Evolutionary conservation across 2,888 invertebrate species (phyloP).

Genomic region (Leptopilina syphax): DNA sequence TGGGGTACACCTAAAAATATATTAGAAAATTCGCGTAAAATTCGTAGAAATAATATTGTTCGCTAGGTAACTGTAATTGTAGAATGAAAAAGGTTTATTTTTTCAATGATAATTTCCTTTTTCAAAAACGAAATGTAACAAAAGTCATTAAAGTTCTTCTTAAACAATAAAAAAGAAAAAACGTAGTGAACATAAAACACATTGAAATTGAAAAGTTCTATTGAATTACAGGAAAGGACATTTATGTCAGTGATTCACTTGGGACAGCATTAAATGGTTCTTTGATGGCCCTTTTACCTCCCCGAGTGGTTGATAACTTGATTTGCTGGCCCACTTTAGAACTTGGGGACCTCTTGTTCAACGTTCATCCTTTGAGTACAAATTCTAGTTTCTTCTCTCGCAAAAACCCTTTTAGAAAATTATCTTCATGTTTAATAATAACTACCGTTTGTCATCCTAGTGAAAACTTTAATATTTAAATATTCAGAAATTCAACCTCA

Average conservation of each 20-base stretch:
- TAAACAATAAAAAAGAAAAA: background rate
- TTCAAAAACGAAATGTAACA: background rate
- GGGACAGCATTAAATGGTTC: constrained; percentile 66
- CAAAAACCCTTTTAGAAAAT: constrained; percentile 2
- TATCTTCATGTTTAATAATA: constrained; percentile 18
- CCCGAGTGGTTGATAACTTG: constrained; percentile 69
- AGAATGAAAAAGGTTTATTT: too few relatives aligned
- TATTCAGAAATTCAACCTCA: constrained; percentile 5
- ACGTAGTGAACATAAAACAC: background rate
- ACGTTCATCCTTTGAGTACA: constrained; percentile 11
- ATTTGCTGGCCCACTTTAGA: constrained; percentile 67
- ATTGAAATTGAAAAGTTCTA: constrained; percentile 7
- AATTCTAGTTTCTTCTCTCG: constrained; percentile 6
- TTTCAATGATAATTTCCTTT: too few relatives aligned
- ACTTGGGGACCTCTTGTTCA: constrained; percentile 52
- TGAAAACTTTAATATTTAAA: constrained; percentile 12
- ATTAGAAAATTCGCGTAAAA: too few relatives aligned
- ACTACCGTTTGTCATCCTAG: background rate
- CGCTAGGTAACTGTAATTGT: too few relatives aligned
- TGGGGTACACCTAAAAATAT: too few relatives aligned
- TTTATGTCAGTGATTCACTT: constrained; percentile 61
- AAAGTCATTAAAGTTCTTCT: background rate
- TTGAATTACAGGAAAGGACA: constrained; percentile 43
- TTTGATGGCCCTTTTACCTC: constrained; percentile 67
- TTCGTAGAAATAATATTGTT: too few relatives aligned